Evolutionary conservation across 2,888 invertebrate genomes (phyloP), one percentile per base, ranked within the genome.

Genomic region (Patella pellucida): DNA sequence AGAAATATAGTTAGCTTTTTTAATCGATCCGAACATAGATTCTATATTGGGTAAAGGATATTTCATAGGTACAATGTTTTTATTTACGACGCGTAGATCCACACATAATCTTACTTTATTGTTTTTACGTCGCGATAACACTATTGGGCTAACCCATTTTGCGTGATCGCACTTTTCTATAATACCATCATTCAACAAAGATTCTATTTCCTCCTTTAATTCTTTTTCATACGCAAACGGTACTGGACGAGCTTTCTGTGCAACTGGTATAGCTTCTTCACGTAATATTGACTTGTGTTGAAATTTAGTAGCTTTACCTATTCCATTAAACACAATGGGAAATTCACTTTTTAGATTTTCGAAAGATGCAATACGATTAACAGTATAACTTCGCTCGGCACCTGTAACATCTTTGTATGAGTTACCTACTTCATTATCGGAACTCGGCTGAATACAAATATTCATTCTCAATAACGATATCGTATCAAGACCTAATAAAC

Each of bases 11-110:
- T n/a, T 54, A n/a, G n/a, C 54, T 5, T 15, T 16, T 54, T 54
- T 15, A 16, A 54, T 54, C 15, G 54, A 54, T 15, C 54, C n/a
- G 16, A 54, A 16, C 54, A 54, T 16, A 54, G 54, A 16, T 54
- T 54, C 54, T 16, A 54, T 54, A 54, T 54, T 54, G 5, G 54
- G 15, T 54, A 54, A 54, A 16, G 54, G 54, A n/a, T 54, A 54
- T 54, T 54, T 54, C 54, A 54, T n/a, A 54, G 54, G 54, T 16
- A 54, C 54, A 54, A 54, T 54, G 54, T 54, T 54, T 54, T 54
- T 54, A 54, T 54, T 54, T 54, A 54, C n/a, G 7, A n/a, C n/a
- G 1, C 16, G 54, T 54, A 54, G 54, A 54, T 54, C 54, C 15
- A 54, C 54, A 54, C 54, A 15, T 54, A 54, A n/a, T 4, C 54